Evolutionary conservation across 1,140 invertebrate genomes (phyloP), one percentile per base, ranked within the genome.

Genomic region (Diuraphis noxia): DNA sequence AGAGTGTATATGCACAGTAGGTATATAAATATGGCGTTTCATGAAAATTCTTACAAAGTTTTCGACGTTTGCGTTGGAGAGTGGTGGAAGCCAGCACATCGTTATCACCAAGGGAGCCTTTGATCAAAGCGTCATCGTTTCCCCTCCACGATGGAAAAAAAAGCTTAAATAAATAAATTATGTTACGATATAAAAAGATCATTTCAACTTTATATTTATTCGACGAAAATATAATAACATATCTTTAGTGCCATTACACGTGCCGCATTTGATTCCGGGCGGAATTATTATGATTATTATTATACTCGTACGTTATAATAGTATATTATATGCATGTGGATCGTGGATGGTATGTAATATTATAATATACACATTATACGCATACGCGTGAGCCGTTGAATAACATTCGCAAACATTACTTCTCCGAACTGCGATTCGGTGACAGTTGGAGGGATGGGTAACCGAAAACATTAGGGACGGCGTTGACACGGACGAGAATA

Each of bases 181-280:
- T 34, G 43, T 86, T 36, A 34, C 43, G n/a, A 43, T 46, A 34
- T 49, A 86, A 86, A 86, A 86, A 86, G 43, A 49, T 19, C 43
- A n/a, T 49, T 86, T 86, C n/a, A 21, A 49, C n/a, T 86, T 86
- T 49, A 49, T 86, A 86, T 86, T 36, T 86, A 49, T 86, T 49
- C n/a, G n/a, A 86, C 19, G 36, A 86, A 36, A 49, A 36, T 9
- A 86, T 46, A 46, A 49, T 86, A 86, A 86, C 84, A 34, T 46
- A 36, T 86, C 49, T 86, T 86, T 49, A 34, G 41, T 21, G 17
- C 43, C 82, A 34, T 85, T 85, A 46, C 30, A 2, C 81, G 40
- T 41, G 81, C 21, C 81, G 36, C 77, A 72, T 72, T 72, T 13
- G 56, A n/a, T 72, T 72, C 30, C 30, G 17, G 56, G 13, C 56